Base-by-base conservation (phyloP, 2,888 invertebrate genomes). In the Xestia ashworthii region DNA sequence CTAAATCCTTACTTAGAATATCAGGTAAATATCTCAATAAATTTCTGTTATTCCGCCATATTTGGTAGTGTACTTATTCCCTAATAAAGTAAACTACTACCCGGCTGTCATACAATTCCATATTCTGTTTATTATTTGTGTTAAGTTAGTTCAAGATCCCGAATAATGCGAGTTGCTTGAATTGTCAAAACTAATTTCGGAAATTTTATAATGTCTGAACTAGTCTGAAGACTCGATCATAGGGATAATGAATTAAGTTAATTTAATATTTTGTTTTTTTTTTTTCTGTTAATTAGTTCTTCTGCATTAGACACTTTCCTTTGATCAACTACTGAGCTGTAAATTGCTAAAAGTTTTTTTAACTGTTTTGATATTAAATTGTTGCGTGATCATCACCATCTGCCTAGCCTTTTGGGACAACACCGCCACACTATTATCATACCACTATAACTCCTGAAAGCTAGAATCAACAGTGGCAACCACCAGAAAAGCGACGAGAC, bases 111-210 rank as follows among this genome's bases (percentile, higher is more conserved):
- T 38, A 41, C 14, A 32, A 78, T 16, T 32, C 16, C 25, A 32
- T 64, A 78, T 48, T 78, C 14, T 60, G n/a, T 8, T 6, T 25
- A 77, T 69, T 41, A 58, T 3, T 22, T 46, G 53, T 9, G 22
- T 12, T 12, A 41, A 5, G 11, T 46, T 32, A n/a, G 4, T 44
- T 16, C 9, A 44, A 44, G 25, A 11, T 55, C 19, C 11, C 9
- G 11, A 41, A 41, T 53, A 53, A 46, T 22, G 22, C 1, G 16
- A 22, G 32, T 5, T 38, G n/a, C 0, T 25, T 41, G 14, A 11
- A 64, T 46, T 6, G n/a, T 19, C 5, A 38, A 46, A 65, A 46
- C 5, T 14, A 14, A 8, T 74, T 50, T 38, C 0, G 0, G 25
- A 14, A 64, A 46, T 4, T 46, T 19, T 32, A 41, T n/a, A 12